Conservation (phyloP, 2,888 invertebrate genomes). For the Steinernema carpocapsae region DNA sequence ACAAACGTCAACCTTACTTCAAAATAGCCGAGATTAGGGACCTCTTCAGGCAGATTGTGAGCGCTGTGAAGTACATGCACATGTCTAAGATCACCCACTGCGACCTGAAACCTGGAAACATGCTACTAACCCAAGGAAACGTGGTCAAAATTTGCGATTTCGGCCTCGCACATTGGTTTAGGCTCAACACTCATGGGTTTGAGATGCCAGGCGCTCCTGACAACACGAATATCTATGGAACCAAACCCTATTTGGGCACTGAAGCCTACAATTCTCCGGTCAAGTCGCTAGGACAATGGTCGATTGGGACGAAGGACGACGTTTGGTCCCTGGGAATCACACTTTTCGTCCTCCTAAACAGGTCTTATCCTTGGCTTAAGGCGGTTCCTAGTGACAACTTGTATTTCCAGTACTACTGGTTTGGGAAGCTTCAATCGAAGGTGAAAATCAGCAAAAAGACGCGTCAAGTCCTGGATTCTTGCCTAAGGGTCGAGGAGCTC, state of each 20-base stretch:
- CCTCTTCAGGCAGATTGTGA: background rate
- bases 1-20: background rate
- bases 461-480: too few relatives aligned
- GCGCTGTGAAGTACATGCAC: background rate
- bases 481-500: too few relatives aligned
- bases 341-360: background rate
- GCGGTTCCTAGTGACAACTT: background rate
- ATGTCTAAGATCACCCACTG: background rate
- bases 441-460: too few relatives aligned
- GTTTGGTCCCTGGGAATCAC: conserved; percentile 1
- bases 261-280: background rate
- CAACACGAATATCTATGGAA: too few relatives aligned
- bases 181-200: background rate
- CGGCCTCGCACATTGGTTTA: background rate
- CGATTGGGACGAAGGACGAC: conserved; percentile 11
- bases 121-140: background rate
- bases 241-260: background rate
- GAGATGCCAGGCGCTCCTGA: too few relatives aligned
- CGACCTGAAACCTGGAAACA: conserved; percentile 3
- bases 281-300: background rate
- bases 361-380: background rate
- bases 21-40: background rate
- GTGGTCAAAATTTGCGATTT: background rate
- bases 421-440: too few relatives aligned
- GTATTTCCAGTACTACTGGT: background rate